Evolutionary conservation across 2,888 invertebrate genomes (phyloP), one percentile per base, ranked within the genome.

Genomic region (Tineola bisselliella): DNA sequence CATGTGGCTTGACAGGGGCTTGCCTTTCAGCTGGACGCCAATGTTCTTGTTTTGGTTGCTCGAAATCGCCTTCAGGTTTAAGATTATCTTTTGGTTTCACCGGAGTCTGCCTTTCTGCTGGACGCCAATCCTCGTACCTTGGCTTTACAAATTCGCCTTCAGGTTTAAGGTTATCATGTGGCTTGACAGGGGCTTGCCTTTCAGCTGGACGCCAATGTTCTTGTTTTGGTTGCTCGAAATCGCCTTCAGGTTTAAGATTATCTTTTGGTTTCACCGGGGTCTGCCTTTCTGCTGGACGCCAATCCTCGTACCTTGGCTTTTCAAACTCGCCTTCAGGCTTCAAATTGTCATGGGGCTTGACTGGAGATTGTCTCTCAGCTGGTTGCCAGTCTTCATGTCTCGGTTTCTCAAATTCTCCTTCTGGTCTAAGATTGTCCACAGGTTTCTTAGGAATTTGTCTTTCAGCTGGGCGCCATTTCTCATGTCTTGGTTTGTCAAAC

Each of bases 211-310:
- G 72, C 86, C 88, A 89, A 65, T 81, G 72, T 13, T 84, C 79
- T 15, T 75, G 74, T 56, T 71, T 66, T 0, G 75, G 77, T 60
- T 72, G 66, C 63, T 83, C 82, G 64, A 89, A 89, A 0, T 89
- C 87, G 1, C 90, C 89, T 70, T 90, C 90, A 0, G 89, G 88
- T 61, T 73, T 80, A 0, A 91, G 69, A 68, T 91, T 91, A 63
- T 89, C 89, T 62, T 83, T 72, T 8, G 91, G 92, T 65, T 81
- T 88, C 59, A 77, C 88, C 63, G 81, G 88, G 58, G 75, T 76
- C 1, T 88, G 89, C 64, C 88, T 73, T 52, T 73, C 74, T 52
- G 68, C 71, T 52, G 65, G 60, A 48, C 52, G 30, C 59, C 61
- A 64, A 63, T 61, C 80, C 66, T 76, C 72, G 10, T 74, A 72